phyloP scores from a whole-genome alignment of 2,113 vertebrate species.

The Irena cyanogastra region DNA sequence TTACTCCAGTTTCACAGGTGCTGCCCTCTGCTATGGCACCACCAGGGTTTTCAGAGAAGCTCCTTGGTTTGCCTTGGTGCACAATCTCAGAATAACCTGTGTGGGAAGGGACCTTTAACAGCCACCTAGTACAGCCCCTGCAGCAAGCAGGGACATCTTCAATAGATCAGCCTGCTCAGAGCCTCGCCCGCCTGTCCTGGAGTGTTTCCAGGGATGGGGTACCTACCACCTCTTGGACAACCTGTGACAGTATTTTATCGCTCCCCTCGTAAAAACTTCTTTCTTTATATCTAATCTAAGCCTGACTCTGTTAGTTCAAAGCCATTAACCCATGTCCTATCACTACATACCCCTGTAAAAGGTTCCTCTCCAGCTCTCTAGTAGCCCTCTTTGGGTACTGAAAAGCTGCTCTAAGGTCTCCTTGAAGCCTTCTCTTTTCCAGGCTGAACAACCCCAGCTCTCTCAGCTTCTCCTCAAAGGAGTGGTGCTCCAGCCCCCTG shows the following conservation, averaged over 20 bases:
- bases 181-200: neutral
- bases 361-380: neutral
- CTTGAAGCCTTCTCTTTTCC: neutral
- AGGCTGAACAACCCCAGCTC: neutral
- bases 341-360: neutral
- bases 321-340: neutral
- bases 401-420: neutral
- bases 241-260: neutral
- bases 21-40: neutral
- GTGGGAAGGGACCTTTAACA: neutral
- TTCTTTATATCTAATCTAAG: neutral
- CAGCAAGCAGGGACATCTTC: neutral
- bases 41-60: neutral
- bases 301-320: neutral
- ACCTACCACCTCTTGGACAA: neutral
- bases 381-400: fast-evolving
- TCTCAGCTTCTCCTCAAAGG: neutral
- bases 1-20: neutral
- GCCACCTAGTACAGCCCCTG: neutral
- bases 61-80: neutral
- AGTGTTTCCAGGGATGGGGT: neutral
- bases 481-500: neutral
- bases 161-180: neutral
- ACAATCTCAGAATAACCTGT: neutral
- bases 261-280: neutral